Base-by-base conservation (phyloP, 2,797 vertebrate genomes). In the Discoglossus pictus region DNA sequence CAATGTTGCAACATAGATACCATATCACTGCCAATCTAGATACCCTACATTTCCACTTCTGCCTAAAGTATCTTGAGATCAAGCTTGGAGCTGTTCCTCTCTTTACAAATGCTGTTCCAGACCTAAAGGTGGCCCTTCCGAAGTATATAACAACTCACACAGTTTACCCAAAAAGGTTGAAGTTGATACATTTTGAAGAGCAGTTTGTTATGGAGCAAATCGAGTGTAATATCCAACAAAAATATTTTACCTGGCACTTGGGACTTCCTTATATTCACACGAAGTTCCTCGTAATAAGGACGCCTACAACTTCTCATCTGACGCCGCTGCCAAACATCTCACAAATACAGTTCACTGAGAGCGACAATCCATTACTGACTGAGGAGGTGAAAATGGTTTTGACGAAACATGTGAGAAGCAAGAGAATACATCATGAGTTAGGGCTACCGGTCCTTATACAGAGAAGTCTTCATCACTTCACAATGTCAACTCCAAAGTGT, bases 191-290 rank as follows among this genome's bases (percentile, higher is more conserved):
- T 52, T 80, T 44, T 11, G 70, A 2, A 9, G 51, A 47, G 11
- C 51, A 66, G 20, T 43, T 27, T 34, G 16, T 24, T 23, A 25
- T 75, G 13, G 38, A 65, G 52, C 76, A 80, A 56, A 61, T 79
- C 20, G 51, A 77, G 64, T 54, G 51, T 0, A 68, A 66, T 44
- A 42, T 76, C 2, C 7, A 18, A 15, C 68, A 73, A 42, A 80
- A 79, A 18, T 75, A 77, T 31, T 51, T 78, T 27, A 21, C 39
- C 18, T 76, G 76, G 48, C 46, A 79, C 18, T 81, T 71, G 23
- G 76, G 74, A 3, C 58, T 79, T 7, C 75, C 78, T 21, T 21
- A 47, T 40, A 54, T 75, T 13, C 72, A 75, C 13, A 1, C 17
- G 13, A 17, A 43, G 17, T 4, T 4, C 1, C 17, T n/a, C 11